phyloP scores from a whole-genome alignment of 2,888 invertebrate species.

The Poecilus cupreus region DNA sequence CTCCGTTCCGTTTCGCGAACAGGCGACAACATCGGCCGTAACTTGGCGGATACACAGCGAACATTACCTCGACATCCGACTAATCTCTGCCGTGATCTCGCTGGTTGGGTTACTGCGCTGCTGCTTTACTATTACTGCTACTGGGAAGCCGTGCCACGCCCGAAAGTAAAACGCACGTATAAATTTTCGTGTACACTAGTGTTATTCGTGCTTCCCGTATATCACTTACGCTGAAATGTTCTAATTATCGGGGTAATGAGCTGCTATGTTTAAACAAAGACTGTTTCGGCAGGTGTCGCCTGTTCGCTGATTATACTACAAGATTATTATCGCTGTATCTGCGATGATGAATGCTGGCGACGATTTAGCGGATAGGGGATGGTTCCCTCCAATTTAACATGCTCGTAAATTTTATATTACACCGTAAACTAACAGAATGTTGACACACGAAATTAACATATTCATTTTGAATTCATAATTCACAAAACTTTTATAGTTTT shows the following conservation, averaged over 20 bases:
- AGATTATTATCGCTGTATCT: not conserved
- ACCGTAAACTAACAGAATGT: too few species aligned
- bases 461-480: too few species aligned
- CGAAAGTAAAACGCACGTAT: conserved; percentile 16
- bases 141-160: not conserved
- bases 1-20: not conserved
- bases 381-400: not conserved
- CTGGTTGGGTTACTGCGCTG: not conserved
- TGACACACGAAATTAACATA: too few species aligned
- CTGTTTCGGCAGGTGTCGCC: not conserved
- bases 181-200: not conserved
- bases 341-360: not conserved
- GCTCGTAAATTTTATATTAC: not conserved
- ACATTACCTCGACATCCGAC: not conserved
- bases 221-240: not conserved
- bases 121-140: not conserved
- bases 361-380: not conserved
- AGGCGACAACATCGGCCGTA: conserved; percentile 22
- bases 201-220: not conserved
- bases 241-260: conserved; percentile 9
- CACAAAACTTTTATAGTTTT: too few species aligned
- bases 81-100: not conserved
- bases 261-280: not conserved
- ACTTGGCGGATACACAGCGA: not conserved
- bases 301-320: not conserved